A percentile compares a stretch with the other conserved stretches of the same genome.
Evolutionary conservation across 2,888 invertebrate genomes (phyloP).

Genomic region (Operophtera brumata): DNA sequence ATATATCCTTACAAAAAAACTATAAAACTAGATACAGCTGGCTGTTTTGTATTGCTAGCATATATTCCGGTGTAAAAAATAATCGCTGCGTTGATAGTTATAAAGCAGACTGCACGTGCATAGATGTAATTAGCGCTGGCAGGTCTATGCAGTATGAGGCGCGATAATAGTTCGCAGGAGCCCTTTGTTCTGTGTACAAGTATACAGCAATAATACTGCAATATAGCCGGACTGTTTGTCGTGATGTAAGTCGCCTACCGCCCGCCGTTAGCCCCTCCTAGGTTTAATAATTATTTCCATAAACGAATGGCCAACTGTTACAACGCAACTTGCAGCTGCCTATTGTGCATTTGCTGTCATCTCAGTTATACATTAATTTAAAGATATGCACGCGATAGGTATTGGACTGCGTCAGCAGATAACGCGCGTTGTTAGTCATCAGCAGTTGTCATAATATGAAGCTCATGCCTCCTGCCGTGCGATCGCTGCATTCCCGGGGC

Average conservation of each 20-base stretch:
- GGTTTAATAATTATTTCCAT: constrained; percentile 55
- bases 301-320: constrained; percentile 51
- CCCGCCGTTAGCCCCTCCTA: constrained; percentile 39
- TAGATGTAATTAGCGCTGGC: constrained; percentile 25
- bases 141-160: constrained; percentile 32
- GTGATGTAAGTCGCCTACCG: constrained; percentile 50
- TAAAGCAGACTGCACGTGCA: constrained; percentile 20
- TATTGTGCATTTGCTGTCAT: constrained; percentile 40
- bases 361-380: neutral
- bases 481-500: constrained; percentile 22
- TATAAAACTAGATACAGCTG: constrained; percentile 2
- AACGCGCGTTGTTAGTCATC: constrained; percentile 36
- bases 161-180: constrained; percentile 48
- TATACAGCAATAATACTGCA: constrained; percentile 44
- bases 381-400: constrained; percentile 13
- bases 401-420: constrained; percentile 42
- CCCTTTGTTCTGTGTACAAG: constrained; percentile 50
- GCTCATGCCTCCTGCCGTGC: constrained; percentile 24
- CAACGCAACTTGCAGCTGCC: constrained; percentile 43
- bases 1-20: constrained; percentile 26
- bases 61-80: constrained; percentile 7
- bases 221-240: constrained; percentile 44
- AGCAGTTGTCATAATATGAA: constrained; percentile 33
- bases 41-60: neutral
- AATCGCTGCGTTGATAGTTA: neutral